phyloP scores from a whole-genome alignment of 2,888 invertebrate species.

The Pandemis cinnamomeana region DNA sequence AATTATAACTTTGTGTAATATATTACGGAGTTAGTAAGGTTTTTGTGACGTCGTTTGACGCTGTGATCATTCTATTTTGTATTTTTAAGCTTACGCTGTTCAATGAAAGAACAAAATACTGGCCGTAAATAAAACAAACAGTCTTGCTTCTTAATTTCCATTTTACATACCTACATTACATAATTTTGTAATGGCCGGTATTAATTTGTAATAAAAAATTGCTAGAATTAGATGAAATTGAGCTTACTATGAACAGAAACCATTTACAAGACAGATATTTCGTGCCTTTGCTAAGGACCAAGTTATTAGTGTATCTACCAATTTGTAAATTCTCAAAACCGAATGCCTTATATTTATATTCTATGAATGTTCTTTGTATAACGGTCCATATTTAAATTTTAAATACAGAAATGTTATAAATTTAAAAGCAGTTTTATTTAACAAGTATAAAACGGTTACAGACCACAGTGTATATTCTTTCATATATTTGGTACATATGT shows the following conservation, averaged over 20 bases:
- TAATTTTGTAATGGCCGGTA: conserved; percentile 3
- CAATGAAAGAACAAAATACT: conserved; percentile 26
- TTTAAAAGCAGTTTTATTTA: conserved; percentile 30
- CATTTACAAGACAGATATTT: conserved; percentile 50
- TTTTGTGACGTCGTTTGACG: conserved; percentile 62
- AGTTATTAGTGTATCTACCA: conserved; percentile 4
- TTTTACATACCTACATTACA: not conserved
- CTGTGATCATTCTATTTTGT: conserved; percentile 68
- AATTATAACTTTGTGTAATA: conserved; percentile 58
- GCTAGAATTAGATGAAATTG: not conserved
- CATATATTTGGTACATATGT: not conserved
- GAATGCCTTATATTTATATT: conserved; percentile 24
- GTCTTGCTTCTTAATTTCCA: not conserved
- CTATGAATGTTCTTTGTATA: conserved; percentile 25
- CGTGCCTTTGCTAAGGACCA: conserved; percentile 49
- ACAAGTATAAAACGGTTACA: not conserved
- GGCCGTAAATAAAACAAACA: conserved; percentile 14
- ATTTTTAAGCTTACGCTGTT: conserved; percentile 31
- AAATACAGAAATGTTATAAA: conserved; percentile 30
- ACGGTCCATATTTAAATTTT: conserved; percentile 22
- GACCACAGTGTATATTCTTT: not conserved
- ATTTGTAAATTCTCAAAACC: conserved; percentile 10
- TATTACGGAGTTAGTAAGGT: conserved; percentile 65
- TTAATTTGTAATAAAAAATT: not conserved
- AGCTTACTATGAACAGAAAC: conserved; percentile 40